Conservation (phyloP, 2,797 vertebrate genomes). For the Adelosebastes latens region DNA sequence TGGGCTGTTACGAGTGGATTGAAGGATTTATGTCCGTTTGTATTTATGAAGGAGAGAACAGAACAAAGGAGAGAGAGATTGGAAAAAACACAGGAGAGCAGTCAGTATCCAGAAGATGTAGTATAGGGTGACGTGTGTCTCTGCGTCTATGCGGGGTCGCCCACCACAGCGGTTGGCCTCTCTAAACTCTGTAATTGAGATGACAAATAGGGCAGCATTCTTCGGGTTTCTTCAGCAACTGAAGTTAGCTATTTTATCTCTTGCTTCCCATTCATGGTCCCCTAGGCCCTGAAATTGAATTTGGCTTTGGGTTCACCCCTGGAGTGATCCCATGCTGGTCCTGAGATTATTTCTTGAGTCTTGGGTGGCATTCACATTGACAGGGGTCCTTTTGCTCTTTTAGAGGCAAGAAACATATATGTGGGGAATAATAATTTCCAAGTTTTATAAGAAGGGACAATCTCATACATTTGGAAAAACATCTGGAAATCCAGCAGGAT, state of each 20-base stretch:
- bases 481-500: slow-evolving; percentile 37
- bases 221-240: slow-evolving; percentile 46
- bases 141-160: slow-evolving; percentile 15
- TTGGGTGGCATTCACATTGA: slow-evolving; percentile 30
- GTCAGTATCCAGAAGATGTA: slow-evolving; percentile 38
- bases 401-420: not conserved
- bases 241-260: slow-evolving; percentile 47
- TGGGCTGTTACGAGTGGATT: slow-evolving; percentile 62
- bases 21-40: slow-evolving; percentile 64
- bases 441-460: slow-evolving; percentile 32
- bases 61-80: slow-evolving; percentile 52
- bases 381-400: slow-evolving; percentile 28
- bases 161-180: slow-evolving; percentile 53
- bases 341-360: slow-evolving; percentile 54
- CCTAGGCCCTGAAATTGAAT: slow-evolving; percentile 65
- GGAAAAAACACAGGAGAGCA: slow-evolving; percentile 23
- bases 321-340: slow-evolving; percentile 51
- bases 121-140: slow-evolving; percentile 6
- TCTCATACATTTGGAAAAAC: slow-evolving; percentile 35
- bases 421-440: slow-evolving; percentile 10
- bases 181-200: slow-evolving; percentile 65
- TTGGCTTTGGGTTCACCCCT: slow-evolving; percentile 47
- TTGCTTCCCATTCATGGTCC: slow-evolving; percentile 44
- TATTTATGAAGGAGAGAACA: slow-evolving; percentile 58
- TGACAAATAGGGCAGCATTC: slow-evolving; percentile 54